Percentiles rank a stretch among this genome's conserved stretches.
These are phyloP conservation scores for Zhuqinia jingwanae DNA, from an alignment of 2,888 invertebrate species.

Conservation along the genomic window DNA sequence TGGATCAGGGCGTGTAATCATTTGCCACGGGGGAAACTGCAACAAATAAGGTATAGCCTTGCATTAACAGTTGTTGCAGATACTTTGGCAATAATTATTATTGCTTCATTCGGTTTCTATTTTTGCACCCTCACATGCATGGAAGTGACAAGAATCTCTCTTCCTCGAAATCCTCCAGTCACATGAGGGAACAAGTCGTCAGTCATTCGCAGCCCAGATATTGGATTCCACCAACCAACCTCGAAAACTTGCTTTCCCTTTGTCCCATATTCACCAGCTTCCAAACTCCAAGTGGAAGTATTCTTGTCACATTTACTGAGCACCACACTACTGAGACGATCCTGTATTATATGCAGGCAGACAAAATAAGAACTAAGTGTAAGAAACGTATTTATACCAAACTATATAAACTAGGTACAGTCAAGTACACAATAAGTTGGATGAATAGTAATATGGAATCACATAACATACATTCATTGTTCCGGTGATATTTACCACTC, in stretches of 20 bases:
- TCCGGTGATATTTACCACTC: conserved; percentile 85
- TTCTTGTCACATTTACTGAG: conserved; percentile 70
- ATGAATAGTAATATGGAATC: too few species aligned
- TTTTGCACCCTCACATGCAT: conserved; percentile 87
- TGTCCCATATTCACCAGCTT: conserved; percentile 76
- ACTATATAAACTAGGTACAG: too few species aligned
- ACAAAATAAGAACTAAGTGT: too few species aligned
- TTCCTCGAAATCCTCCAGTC: conserved; percentile 89
- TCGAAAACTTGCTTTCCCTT: conserved; percentile 76
- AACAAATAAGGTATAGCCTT: too few species aligned
- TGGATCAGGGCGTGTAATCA: conserved; percentile 84
- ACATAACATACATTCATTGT: conserved; percentile 87
- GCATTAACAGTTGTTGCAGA: too few species aligned
- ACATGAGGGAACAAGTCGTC: conserved; percentile 91
- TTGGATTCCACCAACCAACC: conserved; percentile 75
- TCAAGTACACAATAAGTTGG: too few species aligned
- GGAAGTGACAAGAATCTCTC: conserved; percentile 87
- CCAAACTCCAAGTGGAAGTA: conserved; percentile 73
- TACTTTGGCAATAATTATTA: too few species aligned
- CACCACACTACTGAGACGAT: conserved; percentile 34
- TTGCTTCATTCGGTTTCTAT: too few species aligned
- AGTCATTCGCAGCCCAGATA: conserved; percentile 75
- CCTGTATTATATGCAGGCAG: too few species aligned
- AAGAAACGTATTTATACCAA: too few species aligned
- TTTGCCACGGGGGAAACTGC: conserved; percentile 95